These are phyloP conservation scores for Melipona beecheii DNA, from an alignment of 2,888 invertebrate genomes.

Conservation along the genomic window DNA sequence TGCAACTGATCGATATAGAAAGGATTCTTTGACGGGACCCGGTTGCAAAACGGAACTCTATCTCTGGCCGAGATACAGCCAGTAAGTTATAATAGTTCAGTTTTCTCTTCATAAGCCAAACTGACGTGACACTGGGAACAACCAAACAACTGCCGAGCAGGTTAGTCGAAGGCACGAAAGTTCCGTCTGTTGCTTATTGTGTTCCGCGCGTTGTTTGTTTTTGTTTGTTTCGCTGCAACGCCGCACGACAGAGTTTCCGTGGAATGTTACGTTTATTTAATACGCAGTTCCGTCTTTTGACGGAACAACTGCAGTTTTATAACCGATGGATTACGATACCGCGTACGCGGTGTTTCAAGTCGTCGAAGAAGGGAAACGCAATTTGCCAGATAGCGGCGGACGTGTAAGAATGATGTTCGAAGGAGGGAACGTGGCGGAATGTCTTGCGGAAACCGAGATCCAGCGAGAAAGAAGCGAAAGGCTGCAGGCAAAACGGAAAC, in stretches of 20 bases:
- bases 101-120: constrained; percentile 15
- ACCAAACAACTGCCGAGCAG: constrained; percentile 18
- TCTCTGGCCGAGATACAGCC: neutral
- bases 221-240: constrained; percentile 10
- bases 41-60: no score
- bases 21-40: neutral
- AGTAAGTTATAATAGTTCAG: constrained; percentile 23
- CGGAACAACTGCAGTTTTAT: neutral
- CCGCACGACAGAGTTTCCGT: neutral
- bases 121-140: constrained; percentile 25
- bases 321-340: neutral
- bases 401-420: neutral
- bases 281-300: neutral
- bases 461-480: neutral
- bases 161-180: constrained; percentile 27
- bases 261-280: constrained; percentile 27
- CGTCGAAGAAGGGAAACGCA: neutral
- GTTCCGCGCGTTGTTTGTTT: constrained; percentile 14
- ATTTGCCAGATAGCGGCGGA: neutral
- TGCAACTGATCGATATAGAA: neutral
- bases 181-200: constrained; percentile 33
- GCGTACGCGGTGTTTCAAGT: neutral
- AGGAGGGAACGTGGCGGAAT: neutral
- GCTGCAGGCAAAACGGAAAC: constrained; percentile 9
- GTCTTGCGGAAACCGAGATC: neutral